Evolutionary conservation across 2,888 invertebrate species (phyloP).

Genomic region (Pristionchus maxplancki): DNA sequence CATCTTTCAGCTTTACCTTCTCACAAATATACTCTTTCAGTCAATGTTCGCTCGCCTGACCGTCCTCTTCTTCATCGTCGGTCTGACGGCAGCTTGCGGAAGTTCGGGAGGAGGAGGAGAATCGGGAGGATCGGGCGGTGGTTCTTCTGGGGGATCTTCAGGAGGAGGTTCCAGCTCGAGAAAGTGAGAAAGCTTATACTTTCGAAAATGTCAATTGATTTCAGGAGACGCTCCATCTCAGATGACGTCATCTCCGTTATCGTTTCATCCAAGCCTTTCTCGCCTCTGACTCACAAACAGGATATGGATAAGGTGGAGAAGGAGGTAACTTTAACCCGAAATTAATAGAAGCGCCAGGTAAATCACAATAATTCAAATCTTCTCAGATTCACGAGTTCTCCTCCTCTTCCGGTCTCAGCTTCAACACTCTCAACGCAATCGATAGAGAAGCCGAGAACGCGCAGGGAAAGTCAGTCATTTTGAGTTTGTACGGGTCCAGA

Average conservation of each 20-base stretch:
- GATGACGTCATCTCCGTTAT: conserved; percentile 31
- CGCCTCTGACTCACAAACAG: not conserved
- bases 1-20: too few relatives aligned
- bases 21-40: not conserved
- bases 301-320: conserved; percentile 33
- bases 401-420: conserved; percentile 26
- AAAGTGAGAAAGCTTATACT: not conserved
- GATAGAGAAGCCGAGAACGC: conserved; percentile 28
- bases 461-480: conserved; percentile 18
- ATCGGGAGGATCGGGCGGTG: not conserved
- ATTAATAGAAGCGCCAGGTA: too few relatives aligned
- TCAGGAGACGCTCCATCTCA: not conserved
- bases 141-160: not conserved
- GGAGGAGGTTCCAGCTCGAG: not conserved
- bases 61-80: not conserved
- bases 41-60: conserved; percentile 26
- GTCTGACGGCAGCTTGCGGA: not conserved
- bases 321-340: not conserved
- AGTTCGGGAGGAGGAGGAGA: not conserved
- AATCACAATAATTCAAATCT: too few relatives aligned
- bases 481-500: too few relatives aligned
- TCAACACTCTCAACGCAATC: conserved; percentile 29
- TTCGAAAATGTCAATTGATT: not conserved
- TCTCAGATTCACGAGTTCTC: conserved; percentile 6
- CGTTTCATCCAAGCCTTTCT: conserved; percentile 28